A percentile compares a stretch with the other conserved stretches of the same genome.
These are phyloP conservation scores for Pica pica DNA, from an alignment of 2,113 vertebrate genomes.

Conservation along the genomic window DNA sequence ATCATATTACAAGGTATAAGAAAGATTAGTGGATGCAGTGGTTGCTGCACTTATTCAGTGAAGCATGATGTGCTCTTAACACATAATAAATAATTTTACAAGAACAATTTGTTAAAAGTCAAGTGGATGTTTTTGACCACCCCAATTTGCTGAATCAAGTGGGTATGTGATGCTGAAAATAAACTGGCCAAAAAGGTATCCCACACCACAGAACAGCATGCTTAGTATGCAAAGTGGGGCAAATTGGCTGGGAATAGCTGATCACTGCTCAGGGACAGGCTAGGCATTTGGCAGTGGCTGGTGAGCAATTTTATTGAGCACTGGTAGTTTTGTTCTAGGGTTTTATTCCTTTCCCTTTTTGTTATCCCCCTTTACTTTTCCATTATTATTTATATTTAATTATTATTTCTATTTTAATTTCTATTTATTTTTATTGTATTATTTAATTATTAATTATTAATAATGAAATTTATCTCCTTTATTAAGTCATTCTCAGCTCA, in stretches of 20 bases:
- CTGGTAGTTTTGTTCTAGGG: background rate
- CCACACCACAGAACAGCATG: fast-evolving
- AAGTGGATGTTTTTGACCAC: background rate
- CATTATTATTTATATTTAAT: background rate
- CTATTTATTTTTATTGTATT: background rate
- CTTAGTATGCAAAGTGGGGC: fast-evolving
- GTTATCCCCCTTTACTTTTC: background rate
- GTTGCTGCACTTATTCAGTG: background rate
- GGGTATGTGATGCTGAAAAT: background rate
- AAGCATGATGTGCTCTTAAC: background rate
- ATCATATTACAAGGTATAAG: background rate
- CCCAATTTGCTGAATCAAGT: background rate
- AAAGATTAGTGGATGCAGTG: background rate
- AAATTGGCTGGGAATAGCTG: background rate
- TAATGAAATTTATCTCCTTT: background rate
- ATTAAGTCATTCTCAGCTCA: background rate
- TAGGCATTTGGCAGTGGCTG: background rate
- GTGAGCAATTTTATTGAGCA: background rate
- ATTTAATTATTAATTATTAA: background rate
- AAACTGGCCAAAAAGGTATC: background rate
- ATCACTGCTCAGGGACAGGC: fast-evolving
- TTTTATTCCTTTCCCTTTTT: background rate
- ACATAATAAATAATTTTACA: background rate
- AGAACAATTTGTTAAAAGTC: background rate
- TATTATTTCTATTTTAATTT: background rate